These are phyloP conservation scores for Heliconius charithonia DNA, from an alignment of 2,888 invertebrate genomes.

Conservation along the genomic window DNA sequence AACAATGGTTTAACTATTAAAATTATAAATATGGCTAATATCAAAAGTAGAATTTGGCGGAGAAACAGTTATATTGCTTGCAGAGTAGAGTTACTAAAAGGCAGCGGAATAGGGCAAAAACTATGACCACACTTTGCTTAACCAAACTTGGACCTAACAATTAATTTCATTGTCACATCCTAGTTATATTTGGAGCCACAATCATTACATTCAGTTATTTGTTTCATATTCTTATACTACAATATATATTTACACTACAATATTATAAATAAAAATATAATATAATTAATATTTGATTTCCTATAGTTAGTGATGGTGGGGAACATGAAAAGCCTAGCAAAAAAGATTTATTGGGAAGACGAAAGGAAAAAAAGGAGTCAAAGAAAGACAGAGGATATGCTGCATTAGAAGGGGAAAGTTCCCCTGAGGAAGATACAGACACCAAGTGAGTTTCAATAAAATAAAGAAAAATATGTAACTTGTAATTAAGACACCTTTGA, in stretches of 20 bases:
- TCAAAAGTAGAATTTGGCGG: not conserved
- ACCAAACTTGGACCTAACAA: too few species aligned
- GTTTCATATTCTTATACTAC: too few species aligned
- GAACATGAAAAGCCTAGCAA: slow-evolving; percentile 91
- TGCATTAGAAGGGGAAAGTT: slow-evolving; percentile 96
- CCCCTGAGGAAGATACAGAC: slow-evolving; percentile 94
- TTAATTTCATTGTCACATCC: not conserved
- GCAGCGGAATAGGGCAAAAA: not conserved
- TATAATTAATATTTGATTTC: slow-evolving; percentile 33
- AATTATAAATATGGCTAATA: not conserved
- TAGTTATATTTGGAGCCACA: not conserved
- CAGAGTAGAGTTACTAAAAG: too few species aligned
- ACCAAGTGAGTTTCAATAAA: slow-evolving; percentile 84
- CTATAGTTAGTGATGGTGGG: slow-evolving; percentile 91
- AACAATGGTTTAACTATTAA: not conserved
- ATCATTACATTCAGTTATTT: not conserved
- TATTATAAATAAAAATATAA: not conserved
- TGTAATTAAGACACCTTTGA: not conserved
- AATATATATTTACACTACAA: too few species aligned
- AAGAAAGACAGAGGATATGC: slow-evolving; percentile 95
- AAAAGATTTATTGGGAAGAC: slow-evolving; percentile 90
- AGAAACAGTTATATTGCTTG: not conserved
- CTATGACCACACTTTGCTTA: not conserved
- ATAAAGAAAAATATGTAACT: not conserved
- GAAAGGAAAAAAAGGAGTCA: slow-evolving; percentile 92